Evolutionary conservation across 2,113 vertebrate species (phyloP), one percentile per base, ranked within the genome.

Genomic region (Macroglossus sobrinus): DNA sequence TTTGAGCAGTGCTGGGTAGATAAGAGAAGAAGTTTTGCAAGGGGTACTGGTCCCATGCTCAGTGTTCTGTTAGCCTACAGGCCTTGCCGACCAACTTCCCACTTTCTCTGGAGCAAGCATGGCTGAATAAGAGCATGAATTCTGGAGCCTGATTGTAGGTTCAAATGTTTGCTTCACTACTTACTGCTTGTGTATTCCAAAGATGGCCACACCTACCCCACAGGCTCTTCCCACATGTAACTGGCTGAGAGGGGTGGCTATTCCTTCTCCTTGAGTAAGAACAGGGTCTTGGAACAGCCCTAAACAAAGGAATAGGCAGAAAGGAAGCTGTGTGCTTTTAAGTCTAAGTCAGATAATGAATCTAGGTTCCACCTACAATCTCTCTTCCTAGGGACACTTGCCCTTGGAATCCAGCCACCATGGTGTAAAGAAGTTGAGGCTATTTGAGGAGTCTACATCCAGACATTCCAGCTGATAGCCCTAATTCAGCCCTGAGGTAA

Each of bases 391-490:
- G 33, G 33, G 45, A 50, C 11, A 11, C 21, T 61, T 30, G 4
- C 19, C 33, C 59, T 50, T 47, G 22, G 68, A 91, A 45, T 4
- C 59, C 14, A 28, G 68, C n/a, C 14, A 2, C 30, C 38, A 7
- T 45, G 40, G 35, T 88, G 30, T 55, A 16, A 69, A 66, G 69
- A 66, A 78, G 75, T 11, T 0, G 26, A 61, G 57, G 53, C 43
- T 40, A 8, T 22, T 0, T 13, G 30, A 28, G 4, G n/a, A 75
- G 22, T 33, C 21, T 38, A 22, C 22, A 1, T 35, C 15, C 0
- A 0, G 45, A 26, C 57, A n/a, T 93, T 53, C 45, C 38, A 8
- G 16, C 30, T 24, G 14, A 53, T 18, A 21, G 12, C 19, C 9
- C 30, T 68, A 5, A 4, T 71, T 16, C 9, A 21, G 80, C 45